These are phyloP conservation scores for Chitala chitala DNA, from an alignment of 2,113 vertebrate genomes.

Conservation along the genomic window DNA sequence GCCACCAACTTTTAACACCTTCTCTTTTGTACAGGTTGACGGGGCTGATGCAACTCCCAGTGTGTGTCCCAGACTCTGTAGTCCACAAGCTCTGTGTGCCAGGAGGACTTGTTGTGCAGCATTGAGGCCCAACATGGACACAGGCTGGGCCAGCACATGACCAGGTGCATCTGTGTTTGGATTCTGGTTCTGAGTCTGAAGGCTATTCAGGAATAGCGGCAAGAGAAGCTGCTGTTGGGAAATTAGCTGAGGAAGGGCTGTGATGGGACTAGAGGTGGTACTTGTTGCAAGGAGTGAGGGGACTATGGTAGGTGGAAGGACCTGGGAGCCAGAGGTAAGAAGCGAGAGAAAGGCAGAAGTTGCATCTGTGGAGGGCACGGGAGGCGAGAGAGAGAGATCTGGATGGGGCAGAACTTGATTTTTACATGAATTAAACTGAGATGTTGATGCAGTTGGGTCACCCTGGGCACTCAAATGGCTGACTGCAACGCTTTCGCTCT, in stretches of 20 bases:
- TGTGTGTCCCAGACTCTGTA: slow-evolving; percentile 63
- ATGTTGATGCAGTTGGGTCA: slow-evolving; percentile 43
- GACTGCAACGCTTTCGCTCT: slow-evolving; percentile 44
- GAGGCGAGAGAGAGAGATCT: slow-evolving; percentile 60
- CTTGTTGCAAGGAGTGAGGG: slow-evolving; percentile 58
- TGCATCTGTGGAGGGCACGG: slow-evolving; percentile 65
- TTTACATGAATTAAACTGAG: slow-evolving; percentile 43
- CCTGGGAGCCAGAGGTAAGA: slow-evolving; percentile 61
- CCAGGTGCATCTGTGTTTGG: slow-evolving; percentile 55
- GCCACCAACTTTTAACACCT: slow-evolving; percentile 17
- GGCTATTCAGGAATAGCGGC: slow-evolving; percentile 65
- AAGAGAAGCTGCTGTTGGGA: slow-evolving; percentile 65
- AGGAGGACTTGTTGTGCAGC: slow-evolving; percentile 66
- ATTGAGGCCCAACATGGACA: slow-evolving; percentile 63
- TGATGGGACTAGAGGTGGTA: slow-evolving; percentile 42
- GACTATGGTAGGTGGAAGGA: slow-evolving; percentile 58
- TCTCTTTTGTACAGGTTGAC: slow-evolving; percentile 40
- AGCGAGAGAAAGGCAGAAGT: slow-evolving; percentile 70
- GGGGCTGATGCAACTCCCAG: slow-evolving; percentile 39
- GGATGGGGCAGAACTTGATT: slow-evolving; percentile 54
- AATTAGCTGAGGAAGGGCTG: slow-evolving; percentile 57
- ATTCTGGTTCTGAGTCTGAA: slow-evolving; percentile 56
- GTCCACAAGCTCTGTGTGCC: slow-evolving; percentile 63
- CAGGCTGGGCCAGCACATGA: slow-evolving; percentile 60
- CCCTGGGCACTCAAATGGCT: slow-evolving; percentile 47